Evolutionary conservation across 2,113 vertebrate genomes (phyloP).

Genomic region (human): DNA sequence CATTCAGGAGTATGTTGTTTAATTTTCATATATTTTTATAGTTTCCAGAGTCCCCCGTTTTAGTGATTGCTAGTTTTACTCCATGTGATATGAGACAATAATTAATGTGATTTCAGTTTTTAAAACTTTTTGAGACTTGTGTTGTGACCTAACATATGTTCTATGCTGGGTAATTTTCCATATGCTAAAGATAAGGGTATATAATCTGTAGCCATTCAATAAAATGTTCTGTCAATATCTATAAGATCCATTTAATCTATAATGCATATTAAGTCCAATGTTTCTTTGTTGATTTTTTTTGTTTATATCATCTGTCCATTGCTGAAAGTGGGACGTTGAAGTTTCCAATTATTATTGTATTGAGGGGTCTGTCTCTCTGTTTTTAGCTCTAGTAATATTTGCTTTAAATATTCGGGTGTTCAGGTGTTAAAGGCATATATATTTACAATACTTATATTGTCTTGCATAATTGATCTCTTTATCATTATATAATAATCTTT

Average conservation of each 20-base stretch:
- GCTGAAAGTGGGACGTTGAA: not conserved
- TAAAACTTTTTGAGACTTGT: too few relatives aligned
- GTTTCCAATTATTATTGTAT: not conserved
- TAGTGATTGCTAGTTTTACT: too few relatives aligned
- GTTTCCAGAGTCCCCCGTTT: too few relatives aligned
- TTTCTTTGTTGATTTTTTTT: not conserved
- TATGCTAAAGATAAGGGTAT: not conserved
- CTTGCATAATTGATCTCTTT: not conserved
- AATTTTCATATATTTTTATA: too few relatives aligned
- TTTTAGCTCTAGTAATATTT: not conserved
- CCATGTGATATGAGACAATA: too few relatives aligned
- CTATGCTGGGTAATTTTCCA: not conserved
- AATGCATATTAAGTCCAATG: not conserved
- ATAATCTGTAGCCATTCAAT: not conserved
- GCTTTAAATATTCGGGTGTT: not conserved
- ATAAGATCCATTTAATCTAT: not conserved
- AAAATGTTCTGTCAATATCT: not conserved
- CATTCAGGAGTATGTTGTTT: too few relatives aligned
- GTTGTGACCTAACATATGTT: too few relatives aligned
- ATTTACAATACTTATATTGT: not conserved
- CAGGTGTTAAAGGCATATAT: not conserved
- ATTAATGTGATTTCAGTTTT: too few relatives aligned
- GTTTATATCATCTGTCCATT: not conserved
- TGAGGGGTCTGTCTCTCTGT: not conserved
- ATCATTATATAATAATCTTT: not conserved